Conservation (phyloP, 2,797 vertebrate species). For the Crypturellus tataupa region DNA sequence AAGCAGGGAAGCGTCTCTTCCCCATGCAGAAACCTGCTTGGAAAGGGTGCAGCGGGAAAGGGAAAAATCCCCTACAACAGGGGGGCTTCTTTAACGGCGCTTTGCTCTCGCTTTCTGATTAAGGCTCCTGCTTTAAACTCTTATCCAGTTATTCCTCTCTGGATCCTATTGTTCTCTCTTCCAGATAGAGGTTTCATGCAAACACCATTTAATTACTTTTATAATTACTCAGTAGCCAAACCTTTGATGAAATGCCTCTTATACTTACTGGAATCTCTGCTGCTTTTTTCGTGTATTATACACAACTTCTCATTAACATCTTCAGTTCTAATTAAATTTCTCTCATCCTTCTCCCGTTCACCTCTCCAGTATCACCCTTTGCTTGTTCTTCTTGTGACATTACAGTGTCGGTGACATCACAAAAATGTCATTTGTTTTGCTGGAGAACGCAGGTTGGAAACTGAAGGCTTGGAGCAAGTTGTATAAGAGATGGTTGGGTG, state of each 20-base stretch:
- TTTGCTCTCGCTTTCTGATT: not conserved
- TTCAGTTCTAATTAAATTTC: constrained; percentile 4
- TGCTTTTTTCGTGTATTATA: not conserved
- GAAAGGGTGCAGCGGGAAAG: not conserved
- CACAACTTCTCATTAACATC: constrained; percentile 31
- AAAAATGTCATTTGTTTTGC: not conserved
- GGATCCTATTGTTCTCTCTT: not conserved
- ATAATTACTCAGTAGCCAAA: constrained; percentile 53
- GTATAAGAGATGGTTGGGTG: no score
- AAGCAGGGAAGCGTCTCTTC: not conserved
- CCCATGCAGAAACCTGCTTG: not conserved
- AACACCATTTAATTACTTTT: constrained; percentile 60
- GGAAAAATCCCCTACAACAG: not conserved
- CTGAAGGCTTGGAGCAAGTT: not conserved
- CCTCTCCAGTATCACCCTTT: not conserved
- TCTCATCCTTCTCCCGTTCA: not conserved
- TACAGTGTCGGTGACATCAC: not conserved
- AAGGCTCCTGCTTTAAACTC: not conserved
- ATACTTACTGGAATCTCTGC: not conserved
- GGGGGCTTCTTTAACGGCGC: not conserved
- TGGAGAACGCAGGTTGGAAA: not conserved
- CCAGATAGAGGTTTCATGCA: not conserved
- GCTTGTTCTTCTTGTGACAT: not conserved
- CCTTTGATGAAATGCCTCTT: not conserved
- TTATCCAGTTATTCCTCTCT: not conserved